Percentiles rank a stretch among this genome's conserved stretches.
phyloP scores from a whole-genome alignment of 2,113 vertebrate species.

The Melanostigma gelatinosum region DNA sequence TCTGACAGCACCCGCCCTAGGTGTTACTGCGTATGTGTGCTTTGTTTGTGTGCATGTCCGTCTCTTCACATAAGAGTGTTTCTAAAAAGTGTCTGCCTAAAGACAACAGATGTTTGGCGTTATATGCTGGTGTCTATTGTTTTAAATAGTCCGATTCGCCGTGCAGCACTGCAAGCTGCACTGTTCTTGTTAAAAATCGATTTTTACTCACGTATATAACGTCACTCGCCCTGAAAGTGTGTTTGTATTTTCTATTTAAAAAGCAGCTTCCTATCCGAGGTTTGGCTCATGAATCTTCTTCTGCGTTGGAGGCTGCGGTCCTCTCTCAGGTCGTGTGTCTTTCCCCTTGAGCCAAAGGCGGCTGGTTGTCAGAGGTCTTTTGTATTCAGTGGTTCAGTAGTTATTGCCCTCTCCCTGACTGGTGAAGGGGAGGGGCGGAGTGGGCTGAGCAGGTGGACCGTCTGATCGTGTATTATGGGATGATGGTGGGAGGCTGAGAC shows the following conservation, averaged over 20 bases:
- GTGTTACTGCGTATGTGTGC: constrained; percentile 38
- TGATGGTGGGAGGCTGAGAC: constrained; percentile 45
- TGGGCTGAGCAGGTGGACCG: constrained; percentile 64
- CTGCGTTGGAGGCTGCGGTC: constrained; percentile 5
- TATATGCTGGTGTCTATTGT: constrained; percentile 21
- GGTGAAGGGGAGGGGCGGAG: constrained; percentile 33
- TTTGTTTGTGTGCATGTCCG: constrained; percentile 16
- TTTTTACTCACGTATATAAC: not conserved
- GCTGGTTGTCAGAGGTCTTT: constrained; percentile 63
- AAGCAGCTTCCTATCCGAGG: constrained; percentile 3
- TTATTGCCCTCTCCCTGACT: constrained; percentile 59
- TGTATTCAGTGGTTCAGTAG: constrained; percentile 69
- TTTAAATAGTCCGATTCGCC: constrained; percentile 38
- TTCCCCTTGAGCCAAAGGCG: constrained; percentile 60
- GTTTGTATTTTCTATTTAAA: constrained; percentile 5
- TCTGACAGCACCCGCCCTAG: constrained; percentile 54
- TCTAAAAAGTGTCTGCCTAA: constrained; percentile 5
- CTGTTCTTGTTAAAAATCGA: constrained; percentile 6
- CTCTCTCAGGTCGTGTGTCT: constrained; percentile 33
- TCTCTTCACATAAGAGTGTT: not conserved
- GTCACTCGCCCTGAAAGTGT: not conserved
- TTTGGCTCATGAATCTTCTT: not conserved
- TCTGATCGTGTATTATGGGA: constrained; percentile 43
- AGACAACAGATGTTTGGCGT: constrained; percentile 24
- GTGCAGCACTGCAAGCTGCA: constrained; percentile 8